These are phyloP conservation scores for Mantis religiosa DNA, from an alignment of 2,888 invertebrate genomes.

Conservation along the genomic window DNA sequence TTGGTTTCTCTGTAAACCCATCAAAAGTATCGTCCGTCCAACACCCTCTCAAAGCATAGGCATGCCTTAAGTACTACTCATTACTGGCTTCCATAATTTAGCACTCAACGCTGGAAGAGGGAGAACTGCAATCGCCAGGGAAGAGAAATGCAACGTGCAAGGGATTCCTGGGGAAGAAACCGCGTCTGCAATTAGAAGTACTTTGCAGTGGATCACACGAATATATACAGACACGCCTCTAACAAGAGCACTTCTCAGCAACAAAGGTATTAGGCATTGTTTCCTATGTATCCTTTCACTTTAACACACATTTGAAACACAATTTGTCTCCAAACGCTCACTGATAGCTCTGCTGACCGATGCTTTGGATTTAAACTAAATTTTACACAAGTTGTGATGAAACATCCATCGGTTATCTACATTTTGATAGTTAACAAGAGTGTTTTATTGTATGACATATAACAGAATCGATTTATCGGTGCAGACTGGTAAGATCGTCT, in stretches of 20 bases:
- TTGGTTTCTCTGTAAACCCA: background rate
- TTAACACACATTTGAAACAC: too few relatives aligned
- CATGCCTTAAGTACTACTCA: background rate
- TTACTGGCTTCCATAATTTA: background rate
- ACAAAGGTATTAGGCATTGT: background rate
- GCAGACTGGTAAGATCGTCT: too few relatives aligned
- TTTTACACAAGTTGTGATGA: too few relatives aligned
- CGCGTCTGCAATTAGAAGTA: background rate
- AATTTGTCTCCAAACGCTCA: background rate
- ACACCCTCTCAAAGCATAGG: background rate
- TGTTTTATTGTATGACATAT: too few relatives aligned
- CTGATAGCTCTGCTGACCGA: too few relatives aligned
- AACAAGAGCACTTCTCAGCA: background rate
- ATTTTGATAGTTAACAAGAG: too few relatives aligned
- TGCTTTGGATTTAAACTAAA: too few relatives aligned
- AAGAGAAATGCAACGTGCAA: background rate
- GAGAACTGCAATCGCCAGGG: background rate
- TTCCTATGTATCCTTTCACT: background rate
- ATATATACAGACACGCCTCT: background rate
- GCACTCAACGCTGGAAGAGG: background rate
- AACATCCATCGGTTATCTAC: too few relatives aligned
- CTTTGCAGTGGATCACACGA: background rate
- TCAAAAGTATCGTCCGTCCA: background rate
- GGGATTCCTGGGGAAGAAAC: background rate
- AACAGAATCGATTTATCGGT: too few relatives aligned